Conservation (phyloP, 2,113 vertebrate species). For the Sinocyclocheilus rhinocerous region DNA sequence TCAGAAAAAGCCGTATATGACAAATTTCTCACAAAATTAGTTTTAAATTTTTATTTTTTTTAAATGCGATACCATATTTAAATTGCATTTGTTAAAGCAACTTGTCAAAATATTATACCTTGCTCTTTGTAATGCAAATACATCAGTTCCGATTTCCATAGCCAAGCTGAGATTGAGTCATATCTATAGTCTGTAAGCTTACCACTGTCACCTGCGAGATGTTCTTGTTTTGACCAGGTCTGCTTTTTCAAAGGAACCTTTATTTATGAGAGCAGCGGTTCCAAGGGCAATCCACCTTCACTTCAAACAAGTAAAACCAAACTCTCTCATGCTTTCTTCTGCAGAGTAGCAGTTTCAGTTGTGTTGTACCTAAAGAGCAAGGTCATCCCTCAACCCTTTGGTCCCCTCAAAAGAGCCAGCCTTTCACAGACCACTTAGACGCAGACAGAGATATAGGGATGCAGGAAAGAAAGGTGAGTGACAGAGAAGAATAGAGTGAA, state of each 20-base stretch:
- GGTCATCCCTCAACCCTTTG: slow-evolving; percentile 80
- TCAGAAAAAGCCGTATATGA: background rate
- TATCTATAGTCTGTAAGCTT: background rate
- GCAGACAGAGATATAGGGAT: slow-evolving; percentile 41
- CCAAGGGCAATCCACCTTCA: slow-evolving; percentile 79
- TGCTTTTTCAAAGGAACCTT: slow-evolving; percentile 31
- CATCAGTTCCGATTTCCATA: background rate
- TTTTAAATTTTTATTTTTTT: background rate
- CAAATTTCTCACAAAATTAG: background rate
- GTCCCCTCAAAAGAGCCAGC: slow-evolving; percentile 61
- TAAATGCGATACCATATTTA: background rate
- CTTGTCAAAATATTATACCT: background rate
- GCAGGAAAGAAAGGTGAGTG: slow-evolving; percentile 8
- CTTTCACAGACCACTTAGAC: slow-evolving; percentile 53
- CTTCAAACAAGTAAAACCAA: slow-evolving; percentile 56
- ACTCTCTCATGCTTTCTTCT: slow-evolving; percentile 45
- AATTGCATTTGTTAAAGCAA: slow-evolving; percentile 2
- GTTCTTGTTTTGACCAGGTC: slow-evolving; percentile 44
- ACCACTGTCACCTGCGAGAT: background rate
- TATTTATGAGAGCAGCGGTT: slow-evolving; percentile 68
- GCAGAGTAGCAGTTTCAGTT: slow-evolving; percentile 48
- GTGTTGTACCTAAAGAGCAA: slow-evolving; percentile 33
- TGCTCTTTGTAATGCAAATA: slow-evolving; percentile 18
- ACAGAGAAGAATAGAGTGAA: slow-evolving; percentile 44
- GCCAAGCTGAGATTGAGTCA: background rate